Base-by-base conservation (phyloP, 2,113 vertebrate genomes). In the Limanda limanda region DNA sequence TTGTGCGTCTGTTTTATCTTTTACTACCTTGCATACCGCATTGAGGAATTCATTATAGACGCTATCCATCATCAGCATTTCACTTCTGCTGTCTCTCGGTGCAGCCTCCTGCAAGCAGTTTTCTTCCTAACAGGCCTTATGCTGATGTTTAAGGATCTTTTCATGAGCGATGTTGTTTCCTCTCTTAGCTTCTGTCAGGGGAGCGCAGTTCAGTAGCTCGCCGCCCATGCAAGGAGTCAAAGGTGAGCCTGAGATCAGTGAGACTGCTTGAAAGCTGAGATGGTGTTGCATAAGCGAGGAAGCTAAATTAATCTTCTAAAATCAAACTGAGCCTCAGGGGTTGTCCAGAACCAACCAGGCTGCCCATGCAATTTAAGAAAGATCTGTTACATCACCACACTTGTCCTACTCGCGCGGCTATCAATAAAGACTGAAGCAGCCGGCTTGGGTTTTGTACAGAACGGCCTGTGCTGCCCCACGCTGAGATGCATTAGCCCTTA, bases 261-360 rank as follows among this genome's bases (percentile, higher is more conserved):
- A 82, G 89, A 70, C 74, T 42, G 72, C 86, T 71, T 79, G 86
- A 90, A 92, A 92, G 87, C 86, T 56, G 85, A 92, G 87, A 92
- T 89, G 73, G 70, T 60, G 69, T 92, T 90, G 72, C 87, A 59
- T 90, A 92, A 92, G 87, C 71, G 79, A 85, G 79, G 83, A 89
- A 82, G 86, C 92, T 89, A 92, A 91, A 92, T 92, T 60, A 90
- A 91, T 92, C 84, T 90, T 78, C 85, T 81, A 78, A 81, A 92
- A 87, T 93, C 89, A 88, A 92, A 93, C 87, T 86, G 73, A 81
- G 84, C 90, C 86, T 76, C 52, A 1, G 85, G 87, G 85, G 58
- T 59, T 74, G 84, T 89, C 71, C 83, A 84, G 77, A 18, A 86
- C 78, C 86, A 83, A 90, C 88, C 92, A 93, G 89, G 88, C 87